Evolutionary conservation across 1,140 invertebrate genomes (phyloP), one percentile per base, ranked within the genome.

Genomic region (Ips nitidus): DNA sequence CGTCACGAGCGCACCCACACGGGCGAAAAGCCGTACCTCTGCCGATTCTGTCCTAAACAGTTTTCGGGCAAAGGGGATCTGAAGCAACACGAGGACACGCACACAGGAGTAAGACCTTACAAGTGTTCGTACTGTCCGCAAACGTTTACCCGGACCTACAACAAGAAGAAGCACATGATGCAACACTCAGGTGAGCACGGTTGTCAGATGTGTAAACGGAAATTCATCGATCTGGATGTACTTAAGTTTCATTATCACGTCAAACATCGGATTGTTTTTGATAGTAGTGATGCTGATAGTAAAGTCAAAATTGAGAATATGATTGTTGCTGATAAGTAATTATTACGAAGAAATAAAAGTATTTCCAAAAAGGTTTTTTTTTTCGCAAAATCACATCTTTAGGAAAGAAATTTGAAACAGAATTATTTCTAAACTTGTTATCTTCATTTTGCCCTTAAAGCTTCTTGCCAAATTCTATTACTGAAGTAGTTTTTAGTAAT

Each of bases 41-140:
- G 80, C 64, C 62, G 58, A 36, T 59, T 70, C 38, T 81, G 80
- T 77, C 83, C 84, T 1, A 91, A 91, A 81, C 84, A 86, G 38
- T 94, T 94, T 78, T 84, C 87, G 0, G 87, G 89, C 74, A 86
- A 84, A 71, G 88, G 87, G 7, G 89, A 89, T 80, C 77, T 87
- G 41, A 84, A 83, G 38, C 78, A 78, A 73, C 85, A 81, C 82
- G 86, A 83, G 77, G 80, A 77, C 2, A 71, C 73, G 6, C 91
- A 93, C 76, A 86, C 83, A 42, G 87, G 90, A 7, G 89, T 91
- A 76, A 90, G 91, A 75, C 89, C 90, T 2, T 90, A 89, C 79
- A 81, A 84, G 72, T 92, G 90, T 80, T 80, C 82, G 64, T 85
- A 88, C 74, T 93, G 91, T 78, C 83, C 22, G 83, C 45, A 92